These are phyloP conservation scores for Trichonephila inaurata DNA, from an alignment of 1,140 invertebrate genomes.

Conservation along the genomic window DNA sequence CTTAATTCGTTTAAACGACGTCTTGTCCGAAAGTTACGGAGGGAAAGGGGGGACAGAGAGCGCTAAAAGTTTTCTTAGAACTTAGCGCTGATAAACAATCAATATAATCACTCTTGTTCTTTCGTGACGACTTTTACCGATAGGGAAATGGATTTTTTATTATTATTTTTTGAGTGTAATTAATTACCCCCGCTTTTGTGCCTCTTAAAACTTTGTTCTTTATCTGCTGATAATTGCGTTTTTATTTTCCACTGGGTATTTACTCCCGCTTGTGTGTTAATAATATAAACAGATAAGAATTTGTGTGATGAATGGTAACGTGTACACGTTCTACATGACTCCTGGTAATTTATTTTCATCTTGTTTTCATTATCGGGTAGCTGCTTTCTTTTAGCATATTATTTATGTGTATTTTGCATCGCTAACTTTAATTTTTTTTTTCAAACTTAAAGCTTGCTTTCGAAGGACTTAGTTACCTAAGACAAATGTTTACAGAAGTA, in stretches of 20 bases:
- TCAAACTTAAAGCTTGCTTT: background rate
- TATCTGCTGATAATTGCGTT: slow-evolving; percentile 76
- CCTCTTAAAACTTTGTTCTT: slow-evolving; percentile 72
- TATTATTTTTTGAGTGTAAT: slow-evolving; percentile 74
- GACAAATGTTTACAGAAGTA: slow-evolving; percentile 67
- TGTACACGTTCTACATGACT: slow-evolving; percentile 73
- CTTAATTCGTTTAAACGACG: slow-evolving; percentile 61
- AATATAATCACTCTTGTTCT: slow-evolving; percentile 75
- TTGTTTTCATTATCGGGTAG: slow-evolving; percentile 75
- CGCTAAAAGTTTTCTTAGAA: slow-evolving; percentile 69
- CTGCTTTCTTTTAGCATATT: slow-evolving; percentile 74
- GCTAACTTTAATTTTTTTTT: slow-evolving; percentile 42
- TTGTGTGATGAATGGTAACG: slow-evolving; percentile 72
- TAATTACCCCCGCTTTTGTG: slow-evolving; percentile 75
- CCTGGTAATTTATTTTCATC: slow-evolving; percentile 75
- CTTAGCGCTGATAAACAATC: slow-evolving; percentile 74
- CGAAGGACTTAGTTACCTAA: slow-evolving; percentile 12
- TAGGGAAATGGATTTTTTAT: slow-evolving; percentile 72
- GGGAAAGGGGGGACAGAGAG: slow-evolving; percentile 1
- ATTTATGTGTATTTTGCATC: slow-evolving; percentile 75
- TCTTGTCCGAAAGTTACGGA: slow-evolving; percentile 53
- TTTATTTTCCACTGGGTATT: slow-evolving; percentile 75
- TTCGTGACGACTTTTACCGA: slow-evolving; percentile 72
- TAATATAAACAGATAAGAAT: slow-evolving; percentile 77
- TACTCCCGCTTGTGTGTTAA: slow-evolving; percentile 75